Evolutionary conservation across 2,113 vertebrate species (phyloP).

Genomic region (Brachyhypopomus occidentalis): DNA sequence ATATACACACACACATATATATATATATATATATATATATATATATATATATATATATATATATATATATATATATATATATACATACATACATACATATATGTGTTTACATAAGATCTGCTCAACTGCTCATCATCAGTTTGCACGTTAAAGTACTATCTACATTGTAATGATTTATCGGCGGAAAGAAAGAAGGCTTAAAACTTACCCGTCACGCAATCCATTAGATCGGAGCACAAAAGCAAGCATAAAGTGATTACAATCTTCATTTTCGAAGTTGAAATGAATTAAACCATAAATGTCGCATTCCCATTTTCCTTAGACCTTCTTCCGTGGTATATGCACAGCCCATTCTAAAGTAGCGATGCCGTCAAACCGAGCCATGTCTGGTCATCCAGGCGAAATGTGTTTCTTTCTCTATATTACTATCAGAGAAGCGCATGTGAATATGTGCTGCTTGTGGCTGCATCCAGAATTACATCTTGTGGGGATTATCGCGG

Average conservation of each 20-base stretch:
- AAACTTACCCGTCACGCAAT: constrained; percentile 64
- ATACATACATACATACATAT: too few species aligned
- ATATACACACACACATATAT: too few species aligned
- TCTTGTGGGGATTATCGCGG: constrained; percentile 54
- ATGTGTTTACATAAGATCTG: neutral
- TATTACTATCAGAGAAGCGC: constrained; percentile 14
- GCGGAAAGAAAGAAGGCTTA: neutral
- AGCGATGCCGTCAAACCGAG: constrained; percentile 37
- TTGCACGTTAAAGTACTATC: neutral
- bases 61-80: too few species aligned
- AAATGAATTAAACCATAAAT: constrained; percentile 14
- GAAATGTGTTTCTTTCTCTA: constrained; percentile 10
- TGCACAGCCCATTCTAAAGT: constrained; percentile 44
- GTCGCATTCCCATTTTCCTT: constrained; percentile 56
- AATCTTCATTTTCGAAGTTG: constrained; percentile 63
- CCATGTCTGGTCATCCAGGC: constrained; percentile 45
- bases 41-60: too few species aligned
- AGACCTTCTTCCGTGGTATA: constrained; percentile 39
- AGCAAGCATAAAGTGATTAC: constrained; percentile 62
- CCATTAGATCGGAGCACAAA: constrained; percentile 53
- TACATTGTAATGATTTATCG: too few species aligned
- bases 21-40: too few species aligned
- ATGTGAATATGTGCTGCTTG: constrained; percentile 3
- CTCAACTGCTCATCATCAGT: neutral
- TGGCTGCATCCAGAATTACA: constrained; percentile 31